Conservation (phyloP, 2,888 invertebrate species). For the Dyspetes luteomarginatus region DNA sequence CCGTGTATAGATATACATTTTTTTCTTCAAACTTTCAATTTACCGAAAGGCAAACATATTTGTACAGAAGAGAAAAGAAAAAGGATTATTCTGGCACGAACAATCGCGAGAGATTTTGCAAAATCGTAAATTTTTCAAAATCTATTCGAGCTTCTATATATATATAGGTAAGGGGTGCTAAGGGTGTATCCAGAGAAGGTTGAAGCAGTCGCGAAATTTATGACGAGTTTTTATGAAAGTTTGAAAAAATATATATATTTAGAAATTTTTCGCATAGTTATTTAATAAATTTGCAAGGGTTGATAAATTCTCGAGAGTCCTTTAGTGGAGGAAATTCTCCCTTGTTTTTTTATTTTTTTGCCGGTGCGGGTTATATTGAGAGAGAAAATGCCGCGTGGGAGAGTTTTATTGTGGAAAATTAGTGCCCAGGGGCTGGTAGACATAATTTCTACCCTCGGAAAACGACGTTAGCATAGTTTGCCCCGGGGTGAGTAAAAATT, state of each 20-base stretch:
- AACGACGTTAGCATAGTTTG: slow-evolving; percentile 44
- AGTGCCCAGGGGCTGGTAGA: slow-evolving; percentile 22
- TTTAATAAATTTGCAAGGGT: slow-evolving; percentile 41
- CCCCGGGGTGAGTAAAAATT: slow-evolving; percentile 43
- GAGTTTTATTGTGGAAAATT: slow-evolving; percentile 45
- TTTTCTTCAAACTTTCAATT: slow-evolving; percentile 10
- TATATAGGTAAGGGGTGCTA: no score
- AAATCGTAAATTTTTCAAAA: not conserved
- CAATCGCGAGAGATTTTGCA: slow-evolving; percentile 37
- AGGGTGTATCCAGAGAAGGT: no score
- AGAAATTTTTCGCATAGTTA: not conserved
- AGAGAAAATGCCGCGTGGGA: slow-evolving; percentile 5
- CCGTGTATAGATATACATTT: slow-evolving; percentile 9
- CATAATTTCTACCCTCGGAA: slow-evolving; percentile 40
- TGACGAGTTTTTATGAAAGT: slow-evolving; percentile 53
- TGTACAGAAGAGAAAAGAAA: slow-evolving; percentile 22
- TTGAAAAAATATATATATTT: not conserved
- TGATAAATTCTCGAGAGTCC: not conserved
- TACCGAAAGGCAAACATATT: not conserved
- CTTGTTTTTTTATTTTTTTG: slow-evolving; percentile 3
- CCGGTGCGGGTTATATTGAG: slow-evolving; percentile 23
- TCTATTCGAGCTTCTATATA: no score
- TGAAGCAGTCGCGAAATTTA: slow-evolving; percentile 26
- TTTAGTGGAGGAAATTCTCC: not conserved
- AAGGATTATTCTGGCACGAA: slow-evolving; percentile 46